Evolutionary conservation across 1,140 invertebrate species (phyloP).

Genomic region (Drosophila ficusphila): DNA sequence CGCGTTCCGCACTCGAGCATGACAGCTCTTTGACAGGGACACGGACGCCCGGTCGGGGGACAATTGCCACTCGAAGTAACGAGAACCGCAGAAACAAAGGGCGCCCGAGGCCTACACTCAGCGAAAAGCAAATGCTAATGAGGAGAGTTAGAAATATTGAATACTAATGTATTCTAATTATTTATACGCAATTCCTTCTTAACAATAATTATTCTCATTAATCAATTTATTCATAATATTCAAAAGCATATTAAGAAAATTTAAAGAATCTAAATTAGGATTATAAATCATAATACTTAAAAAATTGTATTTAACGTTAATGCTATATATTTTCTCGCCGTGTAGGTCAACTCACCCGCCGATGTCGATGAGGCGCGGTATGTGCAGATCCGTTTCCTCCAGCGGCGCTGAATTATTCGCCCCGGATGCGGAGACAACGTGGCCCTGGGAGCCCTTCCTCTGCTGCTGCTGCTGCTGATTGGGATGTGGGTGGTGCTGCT

Average conservation of each 20-base stretch:
- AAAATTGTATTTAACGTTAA: background rate
- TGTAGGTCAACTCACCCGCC: slow-evolving; percentile 70
- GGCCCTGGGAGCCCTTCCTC: slow-evolving; percentile 46
- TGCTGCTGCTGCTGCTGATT: slow-evolving; percentile 14
- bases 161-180: no score
- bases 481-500: slow-evolving; percentile 11
- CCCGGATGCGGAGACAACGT: slow-evolving; percentile 25
- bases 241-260: no score
- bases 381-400: slow-evolving; percentile 86
- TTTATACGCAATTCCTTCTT: no score
- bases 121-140: background rate
- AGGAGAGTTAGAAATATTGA: no score
- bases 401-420: slow-evolving; percentile 60
- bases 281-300: background rate
- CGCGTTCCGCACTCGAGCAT: slow-evolving; percentile 58
- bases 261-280: background rate
- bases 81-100: slow-evolving; percentile 70
- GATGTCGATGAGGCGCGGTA: slow-evolving; percentile 86
- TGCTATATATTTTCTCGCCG: background rate
- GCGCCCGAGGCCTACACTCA: background rate
- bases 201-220: no score
- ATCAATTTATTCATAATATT: no score
- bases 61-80: slow-evolving; percentile 82
- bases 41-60: slow-evolving; percentile 47
- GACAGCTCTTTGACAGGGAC: slow-evolving; percentile 73